Base-by-base conservation (phyloP, 2,888 invertebrate species). In the Agrenia bidenticulata region DNA sequence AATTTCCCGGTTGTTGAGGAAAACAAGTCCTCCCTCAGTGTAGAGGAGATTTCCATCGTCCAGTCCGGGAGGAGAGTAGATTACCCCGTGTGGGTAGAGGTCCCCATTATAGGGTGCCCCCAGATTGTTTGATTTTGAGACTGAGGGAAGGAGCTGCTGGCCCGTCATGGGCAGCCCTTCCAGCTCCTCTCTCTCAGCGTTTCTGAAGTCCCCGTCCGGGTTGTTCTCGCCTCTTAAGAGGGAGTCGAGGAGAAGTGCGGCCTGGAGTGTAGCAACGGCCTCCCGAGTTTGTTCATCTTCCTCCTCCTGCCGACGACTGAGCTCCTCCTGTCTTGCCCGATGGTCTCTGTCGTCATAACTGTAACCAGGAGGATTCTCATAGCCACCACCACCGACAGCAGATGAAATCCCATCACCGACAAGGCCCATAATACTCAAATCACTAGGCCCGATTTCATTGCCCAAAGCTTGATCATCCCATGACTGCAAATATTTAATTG, bases 1-100 rank as follows among this genome's bases (percentile, higher is more conserved):
- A 56, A 41, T 61, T 19, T 61, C 70, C 56, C 63, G 69, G 32
- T 68, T 73, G 41, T 73, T 74, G 65, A 83, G 80, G 73, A 82
- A 82, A 24, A 86, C 83, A 26, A 85, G 79, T 1, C 87, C 87
- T 2, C 87, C 86, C 79, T 87, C 87, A 0, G 86, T 85, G 78
- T 84, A 87, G 54, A 75, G 56, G 26, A 68, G 67, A 27, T 61
- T 53, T 7, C 50, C 42, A 15, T 61, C 45, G 15, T 15, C 45
- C 19, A 45, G 45, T 45, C 45, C 45, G n/a, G n/a, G n/a, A 15
- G 15, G 9, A 32, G 11, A 4, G 32, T 32, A 4, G 11, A 32
- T 4, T 32, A 7, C 32, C 32, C 32, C 32, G 32, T 4, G 32
- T n/a, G 32, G 32, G 32, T 32, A 11, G 32, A 7, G 32, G 32